Percentiles rank a stretch among this genome's conserved stretches.
Conservation (phyloP, 1,140 invertebrate species). For the Conopomorpha cramerella region DNA sequence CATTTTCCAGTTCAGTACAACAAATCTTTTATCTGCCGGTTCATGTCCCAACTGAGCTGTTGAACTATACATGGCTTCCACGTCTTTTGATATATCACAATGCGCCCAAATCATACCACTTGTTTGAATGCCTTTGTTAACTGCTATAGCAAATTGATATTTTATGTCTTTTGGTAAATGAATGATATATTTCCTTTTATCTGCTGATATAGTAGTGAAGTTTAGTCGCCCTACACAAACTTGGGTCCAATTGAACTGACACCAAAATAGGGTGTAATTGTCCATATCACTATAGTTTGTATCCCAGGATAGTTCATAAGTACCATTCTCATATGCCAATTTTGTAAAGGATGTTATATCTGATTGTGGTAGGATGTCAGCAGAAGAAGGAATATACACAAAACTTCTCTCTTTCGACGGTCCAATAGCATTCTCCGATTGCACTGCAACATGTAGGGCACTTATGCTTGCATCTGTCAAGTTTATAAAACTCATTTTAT, state of each 20-base stretch:
- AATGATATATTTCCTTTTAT: slow-evolving; percentile 35
- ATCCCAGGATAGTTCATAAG: slow-evolving; percentile 75
- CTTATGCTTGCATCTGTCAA: slow-evolving; percentile 26
- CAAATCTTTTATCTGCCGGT: slow-evolving; percentile 60
- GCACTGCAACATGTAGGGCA: slow-evolving; percentile 38
- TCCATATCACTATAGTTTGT: slow-evolving; percentile 35
- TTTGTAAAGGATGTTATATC: slow-evolving; percentile 68
- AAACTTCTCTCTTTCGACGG: slow-evolving; percentile 58
- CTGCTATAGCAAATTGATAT: slow-evolving; percentile 71
- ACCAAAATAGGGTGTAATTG: slow-evolving; percentile 77
- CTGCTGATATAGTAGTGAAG: slow-evolving; percentile 27
- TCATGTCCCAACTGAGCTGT: slow-evolving; percentile 63
- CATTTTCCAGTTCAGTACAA: slow-evolving; percentile 71
- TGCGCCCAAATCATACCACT: slow-evolving; percentile 80
- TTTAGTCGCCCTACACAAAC: slow-evolving; percentile 38
- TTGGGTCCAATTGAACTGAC: slow-evolving; percentile 49
- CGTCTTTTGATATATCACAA: slow-evolving; percentile 74
- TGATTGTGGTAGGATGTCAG: slow-evolving; percentile 62
- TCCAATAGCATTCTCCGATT: slow-evolving; percentile 65
- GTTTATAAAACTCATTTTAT: slow-evolving; percentile 37
- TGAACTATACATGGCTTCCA: slow-evolving; percentile 69
- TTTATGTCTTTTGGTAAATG: slow-evolving; percentile 33
- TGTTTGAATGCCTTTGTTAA: slow-evolving; percentile 65
- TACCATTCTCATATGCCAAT: slow-evolving; percentile 64
- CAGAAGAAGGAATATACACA: slow-evolving; percentile 64